Percentiles rank a stretch among this genome's conserved stretches.
Conservation (phyloP, 2,113 vertebrate genomes). For the Synchiropus splendidus region DNA sequence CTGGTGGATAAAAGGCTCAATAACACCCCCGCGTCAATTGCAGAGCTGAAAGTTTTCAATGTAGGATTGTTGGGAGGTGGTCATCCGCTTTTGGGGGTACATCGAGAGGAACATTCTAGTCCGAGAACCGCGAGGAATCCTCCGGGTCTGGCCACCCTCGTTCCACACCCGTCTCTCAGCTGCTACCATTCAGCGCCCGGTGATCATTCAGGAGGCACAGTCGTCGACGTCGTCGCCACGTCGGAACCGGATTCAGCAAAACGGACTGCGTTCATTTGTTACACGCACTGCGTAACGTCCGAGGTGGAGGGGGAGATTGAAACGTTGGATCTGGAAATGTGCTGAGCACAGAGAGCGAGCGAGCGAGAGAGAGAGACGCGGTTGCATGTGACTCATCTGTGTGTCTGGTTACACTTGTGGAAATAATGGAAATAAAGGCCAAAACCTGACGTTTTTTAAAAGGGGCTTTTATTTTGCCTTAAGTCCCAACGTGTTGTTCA, state of each 20-base stretch:
- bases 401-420: too few species aligned
- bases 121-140: slow-evolving; percentile 56
- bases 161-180: slow-evolving; percentile 48
- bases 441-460: too few species aligned
- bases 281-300: slow-evolving; percentile 57
- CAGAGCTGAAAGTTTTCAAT: slow-evolving; percentile 61
- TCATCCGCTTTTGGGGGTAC: slow-evolving; percentile 56
- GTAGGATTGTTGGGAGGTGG: slow-evolving; percentile 46
- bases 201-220: slow-evolving; percentile 49
- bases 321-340: too few species aligned
- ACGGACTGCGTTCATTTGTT: slow-evolving; percentile 51
- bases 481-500: too few species aligned
- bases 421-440: too few species aligned
- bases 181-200: slow-evolving; percentile 58
- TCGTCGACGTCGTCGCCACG: slow-evolving; percentile 58
- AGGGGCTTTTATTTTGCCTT: too few species aligned
- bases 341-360: too few species aligned
- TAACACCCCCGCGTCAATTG: slow-evolving; percentile 51
- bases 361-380: too few species aligned
- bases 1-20: slow-evolving; percentile 27
- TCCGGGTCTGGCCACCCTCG: slow-evolving; percentile 42
- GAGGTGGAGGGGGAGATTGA: slow-evolving; percentile 2
- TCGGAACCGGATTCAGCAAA: slow-evolving; percentile 60
- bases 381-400: too few species aligned
- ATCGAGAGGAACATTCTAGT: slow-evolving; percentile 45